Percentiles rank a stretch among this genome's conserved stretches.
Conservation (phyloP, 1,140 invertebrate species). For the Musca vetustissima region DNA sequence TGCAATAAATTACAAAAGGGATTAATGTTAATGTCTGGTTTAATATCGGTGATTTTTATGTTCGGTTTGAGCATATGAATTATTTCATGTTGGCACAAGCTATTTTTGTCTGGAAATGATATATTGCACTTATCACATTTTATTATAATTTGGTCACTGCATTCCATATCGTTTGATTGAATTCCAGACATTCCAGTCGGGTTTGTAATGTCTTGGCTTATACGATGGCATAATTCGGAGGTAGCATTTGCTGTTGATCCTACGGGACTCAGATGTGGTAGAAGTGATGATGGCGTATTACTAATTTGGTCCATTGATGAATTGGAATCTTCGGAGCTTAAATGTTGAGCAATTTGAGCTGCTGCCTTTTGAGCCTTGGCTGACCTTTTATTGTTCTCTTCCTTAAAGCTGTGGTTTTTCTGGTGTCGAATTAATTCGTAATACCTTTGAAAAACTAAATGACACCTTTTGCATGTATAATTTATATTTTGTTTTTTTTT, state of each 20-base stretch:
- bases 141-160: conserved; percentile 65
- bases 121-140: conserved; percentile 94
- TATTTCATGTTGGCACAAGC: conserved; percentile 92
- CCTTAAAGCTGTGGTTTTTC: conserved; percentile 97
- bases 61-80: conserved; percentile 94
- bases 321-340: conserved; percentile 86
- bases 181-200: conserved; percentile 54
- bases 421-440: conserved; percentile 99
- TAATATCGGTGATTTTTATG: conserved; percentile 57
- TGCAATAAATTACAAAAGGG: conserved; percentile 93
- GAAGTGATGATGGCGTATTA: conserved; percentile 1
- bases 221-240: background rate
- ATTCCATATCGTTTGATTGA: conserved; percentile 40
- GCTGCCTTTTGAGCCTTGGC: conserved; percentile 90
- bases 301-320: conserved; percentile 66
- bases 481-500: conserved; percentile 89
- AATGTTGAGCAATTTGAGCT: conserved; percentile 74
- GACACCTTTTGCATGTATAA: conserved; percentile 98
- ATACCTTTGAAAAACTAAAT: conserved; percentile 96
- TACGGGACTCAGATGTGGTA: conserved; percentile 35
- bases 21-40: conserved; percentile 53
- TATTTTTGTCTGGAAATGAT: conserved; percentile 85
- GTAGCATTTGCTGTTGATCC: conserved; percentile 51
- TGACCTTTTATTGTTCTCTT: conserved; percentile 91
- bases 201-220: conserved; percentile 20